phyloP scores from a whole-genome alignment of 2,113 vertebrate species.

The Thryonomys swinderianus region DNA sequence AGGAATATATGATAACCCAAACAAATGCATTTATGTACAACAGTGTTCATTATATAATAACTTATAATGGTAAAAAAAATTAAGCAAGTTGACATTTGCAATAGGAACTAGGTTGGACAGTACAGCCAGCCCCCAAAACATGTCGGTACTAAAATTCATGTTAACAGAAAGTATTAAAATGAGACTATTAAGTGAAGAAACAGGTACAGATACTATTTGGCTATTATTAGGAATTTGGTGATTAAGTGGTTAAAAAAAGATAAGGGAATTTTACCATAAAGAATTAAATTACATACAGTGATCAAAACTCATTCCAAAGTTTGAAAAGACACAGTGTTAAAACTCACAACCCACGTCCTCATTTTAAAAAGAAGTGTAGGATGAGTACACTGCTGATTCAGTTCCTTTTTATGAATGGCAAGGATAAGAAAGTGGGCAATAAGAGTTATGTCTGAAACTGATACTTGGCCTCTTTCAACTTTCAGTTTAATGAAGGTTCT shows the following conservation, averaged over 20 bases:
- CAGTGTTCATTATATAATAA: not conserved
- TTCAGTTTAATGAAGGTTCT: not conserved
- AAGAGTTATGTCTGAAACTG: conserved; percentile 37
- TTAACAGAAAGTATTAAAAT: not conserved
- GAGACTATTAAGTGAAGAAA: not conserved
- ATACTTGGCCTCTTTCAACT: conserved; percentile 46
- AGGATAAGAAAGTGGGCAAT: not conserved
- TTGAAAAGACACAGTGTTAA: conserved; percentile 72
- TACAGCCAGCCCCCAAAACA: not conserved
- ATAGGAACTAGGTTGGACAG: not conserved
- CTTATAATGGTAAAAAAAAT: not conserved
- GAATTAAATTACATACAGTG: conserved; percentile 30
- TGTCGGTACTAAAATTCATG: not conserved
- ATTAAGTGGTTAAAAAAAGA: not conserved
- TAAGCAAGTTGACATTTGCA: not conserved
- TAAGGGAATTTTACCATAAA: conserved; percentile 40
- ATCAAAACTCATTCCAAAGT: conserved; percentile 60
- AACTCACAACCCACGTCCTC: conserved; percentile 58
- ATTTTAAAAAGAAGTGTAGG: conserved; percentile 71
- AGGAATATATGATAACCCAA: not conserved
- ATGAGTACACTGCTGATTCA: conserved; percentile 70
- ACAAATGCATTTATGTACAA: not conserved
- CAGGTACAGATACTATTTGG: not conserved
- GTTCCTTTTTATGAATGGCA: conserved; percentile 65
- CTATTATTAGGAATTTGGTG: not conserved